Evolutionary conservation across 92 coral and sea anemone genomes (phyloP).

Genomic region (Heteractis magnifica): DNA sequence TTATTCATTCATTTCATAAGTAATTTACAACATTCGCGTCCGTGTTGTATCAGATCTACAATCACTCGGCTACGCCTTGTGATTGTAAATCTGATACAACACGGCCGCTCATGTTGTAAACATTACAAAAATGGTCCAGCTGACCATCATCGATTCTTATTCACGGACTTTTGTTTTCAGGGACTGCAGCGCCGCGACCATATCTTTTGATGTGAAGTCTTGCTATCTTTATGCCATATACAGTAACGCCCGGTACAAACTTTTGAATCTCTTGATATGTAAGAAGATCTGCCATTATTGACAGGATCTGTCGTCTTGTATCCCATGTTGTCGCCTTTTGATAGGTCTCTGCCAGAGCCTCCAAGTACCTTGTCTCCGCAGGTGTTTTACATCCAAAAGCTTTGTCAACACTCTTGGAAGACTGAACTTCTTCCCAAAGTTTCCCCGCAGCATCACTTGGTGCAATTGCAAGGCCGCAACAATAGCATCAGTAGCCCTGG

Average conservation of each 20-base stretch:
- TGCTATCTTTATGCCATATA: background rate
- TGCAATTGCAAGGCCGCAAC: constrained; percentile 15
- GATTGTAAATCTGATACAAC: no score
- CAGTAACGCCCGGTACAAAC: background rate
- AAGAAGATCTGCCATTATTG: constrained; percentile 4
- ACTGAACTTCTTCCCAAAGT: constrained; percentile 8
- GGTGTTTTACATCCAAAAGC: constrained; percentile 1
- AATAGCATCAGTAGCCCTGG: constrained; percentile 10
- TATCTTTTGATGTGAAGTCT: background rate
- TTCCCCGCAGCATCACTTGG: background rate
- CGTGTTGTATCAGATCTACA: no score
- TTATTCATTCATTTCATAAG: no score
- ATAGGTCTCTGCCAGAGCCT: constrained; percentile 21
- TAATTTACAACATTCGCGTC: no score
- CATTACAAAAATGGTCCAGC: background rate
- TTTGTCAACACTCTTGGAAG: constrained; percentile 7
- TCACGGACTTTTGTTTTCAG: background rate
- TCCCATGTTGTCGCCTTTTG: constrained; percentile 1
- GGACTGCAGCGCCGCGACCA: background rate
- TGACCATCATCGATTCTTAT: background rate
- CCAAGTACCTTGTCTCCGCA: background rate
- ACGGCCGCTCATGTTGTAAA: no score
- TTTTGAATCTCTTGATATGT: background rate
- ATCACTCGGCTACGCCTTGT: no score
- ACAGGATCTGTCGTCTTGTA: background rate